A percentile compares a stretch with the other conserved stretches of the same genome.
These are phyloP conservation scores for Protonemura montana DNA, from an alignment of 2,888 invertebrate genomes.

Conservation along the genomic window DNA sequence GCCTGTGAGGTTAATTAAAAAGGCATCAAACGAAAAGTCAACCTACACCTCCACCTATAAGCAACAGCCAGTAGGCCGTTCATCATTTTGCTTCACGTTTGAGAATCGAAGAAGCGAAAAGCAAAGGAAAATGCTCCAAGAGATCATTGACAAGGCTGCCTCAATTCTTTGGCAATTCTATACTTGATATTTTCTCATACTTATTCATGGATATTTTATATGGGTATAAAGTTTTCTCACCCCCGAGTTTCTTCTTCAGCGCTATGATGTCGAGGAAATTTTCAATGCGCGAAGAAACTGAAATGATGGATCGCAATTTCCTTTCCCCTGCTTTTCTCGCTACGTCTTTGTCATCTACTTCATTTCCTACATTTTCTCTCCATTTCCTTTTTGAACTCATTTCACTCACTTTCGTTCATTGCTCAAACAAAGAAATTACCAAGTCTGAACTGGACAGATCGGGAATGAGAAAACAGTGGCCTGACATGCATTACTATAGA, in stretches of 20 bases:
- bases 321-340: constrained; percentile 40
- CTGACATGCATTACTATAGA: no score
- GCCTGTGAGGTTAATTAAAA: constrained; percentile 49
- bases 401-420: constrained; percentile 19
- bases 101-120: neutral
- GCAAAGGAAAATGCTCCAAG: neutral
- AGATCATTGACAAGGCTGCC: neutral
- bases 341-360: constrained; percentile 33
- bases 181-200: neutral
- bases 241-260: neutral
- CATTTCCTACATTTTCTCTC: constrained; percentile 35
- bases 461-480: neutral
- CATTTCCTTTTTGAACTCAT: constrained; percentile 32
- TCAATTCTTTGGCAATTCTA: neutral
- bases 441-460: constrained; percentile 8
- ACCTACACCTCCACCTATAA: neutral
- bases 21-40: constrained; percentile 48
- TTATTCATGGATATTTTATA: neutral
- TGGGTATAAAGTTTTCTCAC: neutral
- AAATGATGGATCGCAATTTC: constrained; percentile 48
- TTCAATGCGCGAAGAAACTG: constrained; percentile 34
- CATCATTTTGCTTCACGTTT: neutral
- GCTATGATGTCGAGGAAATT: constrained; percentile 12
- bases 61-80: neutral
- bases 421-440: constrained; percentile 26